Base-by-base conservation (phyloP, 2,888 invertebrate genomes). In the Drosophila multiciliata region DNA sequence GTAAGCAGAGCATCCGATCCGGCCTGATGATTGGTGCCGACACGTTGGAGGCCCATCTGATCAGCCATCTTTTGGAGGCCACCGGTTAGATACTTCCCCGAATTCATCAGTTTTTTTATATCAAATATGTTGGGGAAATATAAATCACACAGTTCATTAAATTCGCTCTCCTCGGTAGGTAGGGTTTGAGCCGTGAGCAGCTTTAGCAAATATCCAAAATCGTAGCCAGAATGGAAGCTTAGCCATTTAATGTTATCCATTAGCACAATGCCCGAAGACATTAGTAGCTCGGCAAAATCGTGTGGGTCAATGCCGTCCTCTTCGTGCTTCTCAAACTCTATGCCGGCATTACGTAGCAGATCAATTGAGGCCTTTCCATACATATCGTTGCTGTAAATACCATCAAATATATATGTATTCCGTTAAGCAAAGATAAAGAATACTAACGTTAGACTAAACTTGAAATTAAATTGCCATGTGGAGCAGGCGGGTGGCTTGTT, bases 391-490 rank as follows among this genome's bases (percentile, higher is more conserved):
- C 98, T 98, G 66, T 6, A 68, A 68, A 11, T 17, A 17, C 1
- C 26, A 33, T 12, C 7, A 33, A 15, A 2, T 11, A 8, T 7
- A 33, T 45, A 20, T 23, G 3, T 45, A 53, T 33, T 8, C 12
- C 5, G 20, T 7, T n/a, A 20, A n/a, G 32, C 1, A 20, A 7
- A 20, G 20, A 20, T 33, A 15, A 20, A 4, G 7, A 20, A 8
- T 1, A 94, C 96, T 95, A 95, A 99, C 98, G 97, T 96, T 81
- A 99, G 94, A 93, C 98, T 99, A 92, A 99, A 99, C 94, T 99
- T 99, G 93, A 99, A 99, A 94, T 99, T 99, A 93, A 99, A 99
- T 94, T 99, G 99, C 99, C 99, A 99, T 49, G 99, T 99, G 59
- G 97, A 97, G 91, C 96, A 97, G 42, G 97, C 98, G 32, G 96